Evolutionary conservation across 2,113 vertebrate species (phyloP).

Genomic region (Peromyscus maniculatus): DNA sequence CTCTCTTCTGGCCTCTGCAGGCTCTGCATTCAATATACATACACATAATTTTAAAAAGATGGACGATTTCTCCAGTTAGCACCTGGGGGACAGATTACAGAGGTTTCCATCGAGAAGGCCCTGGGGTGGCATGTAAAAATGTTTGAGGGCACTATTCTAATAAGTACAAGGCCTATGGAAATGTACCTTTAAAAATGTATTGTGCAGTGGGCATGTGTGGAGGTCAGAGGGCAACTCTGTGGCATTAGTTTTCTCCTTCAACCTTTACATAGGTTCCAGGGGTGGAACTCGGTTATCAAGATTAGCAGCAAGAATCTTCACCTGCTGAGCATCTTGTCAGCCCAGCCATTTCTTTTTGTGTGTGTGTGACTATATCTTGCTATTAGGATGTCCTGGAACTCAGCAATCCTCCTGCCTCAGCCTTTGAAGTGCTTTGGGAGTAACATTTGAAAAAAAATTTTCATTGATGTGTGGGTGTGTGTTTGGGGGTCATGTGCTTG

Average conservation of each 20-base stretch:
- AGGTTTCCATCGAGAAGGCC: neutral
- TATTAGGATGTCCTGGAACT: neutral
- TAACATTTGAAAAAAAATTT: neutral
- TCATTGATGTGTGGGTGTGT: neutral
- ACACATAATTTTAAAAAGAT: neutral
- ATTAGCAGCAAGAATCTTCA: neutral
- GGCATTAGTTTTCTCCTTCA: too few relatives aligned
- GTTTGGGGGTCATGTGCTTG: neutral
- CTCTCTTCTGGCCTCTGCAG: neutral
- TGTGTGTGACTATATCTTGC: neutral
- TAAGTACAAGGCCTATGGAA: neutral
- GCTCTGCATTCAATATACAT: neutral
- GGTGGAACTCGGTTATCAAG: neutral
- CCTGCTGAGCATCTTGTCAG: neutral
- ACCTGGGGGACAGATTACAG: neutral
- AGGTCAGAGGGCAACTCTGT: neutral
- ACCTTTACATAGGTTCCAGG: too few relatives aligned
- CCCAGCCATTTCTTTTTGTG: neutral
- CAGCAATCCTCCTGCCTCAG: neutral
- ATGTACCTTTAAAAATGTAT: neutral
- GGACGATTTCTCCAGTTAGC: neutral
- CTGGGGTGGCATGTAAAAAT: neutral
- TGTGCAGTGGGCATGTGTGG: neutral
- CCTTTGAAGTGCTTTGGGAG: neutral
- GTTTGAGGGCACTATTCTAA: neutral